Evolutionary conservation across 2,113 vertebrate genomes (phyloP), one percentile per base, ranked within the genome.

Genomic region (Ammodramus savannarum): DNA sequence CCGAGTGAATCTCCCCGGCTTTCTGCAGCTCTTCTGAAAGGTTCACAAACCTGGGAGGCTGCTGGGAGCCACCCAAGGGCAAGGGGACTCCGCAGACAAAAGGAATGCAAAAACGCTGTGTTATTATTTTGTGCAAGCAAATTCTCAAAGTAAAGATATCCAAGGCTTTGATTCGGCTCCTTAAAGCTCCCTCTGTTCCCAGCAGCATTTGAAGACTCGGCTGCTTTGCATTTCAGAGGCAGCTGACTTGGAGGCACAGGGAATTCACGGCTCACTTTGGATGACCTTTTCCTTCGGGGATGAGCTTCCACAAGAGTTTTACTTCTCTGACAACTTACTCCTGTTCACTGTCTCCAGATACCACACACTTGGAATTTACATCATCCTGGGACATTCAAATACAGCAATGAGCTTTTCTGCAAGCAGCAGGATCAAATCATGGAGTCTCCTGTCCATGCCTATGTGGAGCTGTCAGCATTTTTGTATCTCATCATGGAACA

Each of bases 81-180:
- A 76, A 69, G 51, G 78, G 71, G 36, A 63, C 91, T 95, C 62
- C 3, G 17, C 78, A 73, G 51, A 91, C 87, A 89, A 87, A 91
- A 93, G 80, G 89, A 79, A 87, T 49, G 87, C 74, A 89, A n/a
- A 91, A 89, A 21, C 18, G 0, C 49, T 83, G 27, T 77, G 75
- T 95, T 96, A 86, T 80, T 76, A 63, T 90, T 95, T 85, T 55
- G 85, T 88, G 94, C 85, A 86, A 90, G 89, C 65, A 63, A 83
- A 90, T 67, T 85, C 78, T 91, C 87, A 44, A 90, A 85, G 91
- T 65, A 68, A 90, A 87, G 63, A 44, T 67, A 77, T 65, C 78
- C 72, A 23, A 83, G 75, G 91, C 82, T 96, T 96, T 96, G 93
- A 96, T 97, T 96, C 39, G 31, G 7, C 77, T 91, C 55, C 67